These are phyloP conservation scores for Pachydiplax longipennis DNA, from an alignment of 2,888 invertebrate genomes.

Conservation along the genomic window DNA sequence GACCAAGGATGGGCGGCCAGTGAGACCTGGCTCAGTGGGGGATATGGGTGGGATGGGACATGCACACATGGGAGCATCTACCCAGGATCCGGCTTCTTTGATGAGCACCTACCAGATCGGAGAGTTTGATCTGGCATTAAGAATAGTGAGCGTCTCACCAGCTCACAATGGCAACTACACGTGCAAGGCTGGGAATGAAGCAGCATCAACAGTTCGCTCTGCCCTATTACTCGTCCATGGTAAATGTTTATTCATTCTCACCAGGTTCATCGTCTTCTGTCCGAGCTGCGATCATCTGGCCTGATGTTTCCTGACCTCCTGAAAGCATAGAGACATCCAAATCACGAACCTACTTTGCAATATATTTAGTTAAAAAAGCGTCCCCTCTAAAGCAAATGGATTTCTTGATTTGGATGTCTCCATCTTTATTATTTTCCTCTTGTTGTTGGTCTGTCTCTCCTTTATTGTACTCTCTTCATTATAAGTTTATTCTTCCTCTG, in stretches of 20 bases:
- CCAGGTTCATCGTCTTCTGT: constrained; percentile 38
- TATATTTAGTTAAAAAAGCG: not conserved
- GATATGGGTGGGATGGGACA: constrained; percentile 38
- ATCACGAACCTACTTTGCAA: not conserved
- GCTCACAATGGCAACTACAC: constrained; percentile 54
- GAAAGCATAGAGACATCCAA: not conserved
- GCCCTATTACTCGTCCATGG: constrained; percentile 51
- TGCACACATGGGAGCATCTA: not conserved
- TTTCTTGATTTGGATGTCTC: not conserved
- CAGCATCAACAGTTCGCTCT: constrained; percentile 48
- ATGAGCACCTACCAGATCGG: constrained; percentile 52
- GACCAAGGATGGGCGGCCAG: constrained; percentile 58
- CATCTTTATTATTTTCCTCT: constrained; percentile 6
- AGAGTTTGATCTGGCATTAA: constrained; percentile 52
- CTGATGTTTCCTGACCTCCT: constrained; percentile 36
- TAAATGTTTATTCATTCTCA: constrained; percentile 47
- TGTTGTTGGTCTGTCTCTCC: constrained; percentile 35
- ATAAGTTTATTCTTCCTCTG: constrained; percentile 45
- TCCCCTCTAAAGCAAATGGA: not conserved
- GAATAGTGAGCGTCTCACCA: constrained; percentile 50
- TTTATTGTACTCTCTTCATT: constrained; percentile 36
- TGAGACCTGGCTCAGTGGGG: constrained; percentile 26
- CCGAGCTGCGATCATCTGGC: constrained; percentile 33
- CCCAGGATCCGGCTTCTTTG: constrained; percentile 46
- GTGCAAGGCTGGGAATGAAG: constrained; percentile 49